These are phyloP conservation scores for Tetranychus cinnabarinus DNA, from an alignment of 1,140 invertebrate species.

Conservation along the genomic window DNA sequence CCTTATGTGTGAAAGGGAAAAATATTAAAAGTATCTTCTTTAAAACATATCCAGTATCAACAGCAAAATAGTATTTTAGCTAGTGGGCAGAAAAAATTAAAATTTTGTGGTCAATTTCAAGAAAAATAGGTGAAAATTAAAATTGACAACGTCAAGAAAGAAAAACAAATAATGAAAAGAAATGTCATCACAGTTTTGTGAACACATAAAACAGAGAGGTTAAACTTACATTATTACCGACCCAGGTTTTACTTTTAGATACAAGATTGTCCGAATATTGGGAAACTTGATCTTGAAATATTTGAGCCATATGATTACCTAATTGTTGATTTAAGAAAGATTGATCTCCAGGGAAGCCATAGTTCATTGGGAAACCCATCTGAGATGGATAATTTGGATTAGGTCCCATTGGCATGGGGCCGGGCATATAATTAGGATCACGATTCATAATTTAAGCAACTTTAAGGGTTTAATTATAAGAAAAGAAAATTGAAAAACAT, in stretches of 20 bases:
- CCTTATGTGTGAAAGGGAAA: constrained; percentile 81
- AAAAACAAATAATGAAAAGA: no score
- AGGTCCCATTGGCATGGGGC: no score
- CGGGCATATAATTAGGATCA: no score
- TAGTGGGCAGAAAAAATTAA: constrained; percentile 15
- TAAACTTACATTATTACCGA: constrained; percentile 43
- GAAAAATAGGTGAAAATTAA: no score
- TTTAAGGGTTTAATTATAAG: no score
- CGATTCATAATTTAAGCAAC: no score
- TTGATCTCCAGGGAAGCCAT: not conserved
- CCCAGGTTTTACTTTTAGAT: constrained; percentile 43
- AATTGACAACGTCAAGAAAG: no score
- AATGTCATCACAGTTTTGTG: no score
- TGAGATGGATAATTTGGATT: not conserved
- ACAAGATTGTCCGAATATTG: constrained; percentile 70
- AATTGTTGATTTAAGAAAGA: not conserved
- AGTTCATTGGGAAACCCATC: not conserved
- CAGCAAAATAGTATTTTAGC: constrained; percentile 94
- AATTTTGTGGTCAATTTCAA: not conserved
- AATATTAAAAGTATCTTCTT: constrained; percentile 70
- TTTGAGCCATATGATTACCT: not conserved
- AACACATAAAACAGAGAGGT: no score
- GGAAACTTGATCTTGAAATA: constrained; percentile 27
- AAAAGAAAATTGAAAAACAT: no score
- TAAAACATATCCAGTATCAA: constrained; percentile 83